Evolutionary conservation across 1,140 invertebrate genomes (phyloP), one percentile per base, ranked within the genome.

Genomic region (Pantala flavescens): DNA sequence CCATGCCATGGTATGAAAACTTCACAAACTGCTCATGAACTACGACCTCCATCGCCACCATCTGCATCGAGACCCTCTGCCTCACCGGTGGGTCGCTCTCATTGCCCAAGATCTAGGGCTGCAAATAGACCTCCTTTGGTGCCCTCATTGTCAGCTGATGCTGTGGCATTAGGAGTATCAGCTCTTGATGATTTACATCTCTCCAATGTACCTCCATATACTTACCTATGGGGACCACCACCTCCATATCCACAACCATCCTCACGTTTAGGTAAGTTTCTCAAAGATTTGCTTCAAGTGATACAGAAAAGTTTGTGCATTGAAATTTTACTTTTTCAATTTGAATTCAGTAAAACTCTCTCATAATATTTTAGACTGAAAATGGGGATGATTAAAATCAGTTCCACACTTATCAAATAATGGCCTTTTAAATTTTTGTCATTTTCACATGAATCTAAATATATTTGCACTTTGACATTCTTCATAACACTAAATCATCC

Each of bases 211-310:
- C 49, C 49, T 19, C 49, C 49, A 63, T 63, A 63, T 12, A 63
- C 23, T 3, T 79, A 81, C 72, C 77, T 90, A 19, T 91, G 90
- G 90, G 90, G 90, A 21, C 90, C 90, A 19, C 90, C 90, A 14
- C 90, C 90, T 1, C 90, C 90, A 0, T 91, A 91, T 79, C 90
- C 89, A 72, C 89, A 90, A 78, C 89, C 89, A 28, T 76, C 77
- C 0, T 80, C 80, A 24, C 24, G 43, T 23, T 71, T 76, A 0
- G 80, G 80, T 73, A 14, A 63, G 49, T 21, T 12, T 19, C 2
- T 36, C 9, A 36, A 9, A 5, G 28, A 36, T 36, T 36, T 36
- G n/a, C n/a, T n/a, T n/a, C n/a, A n/a, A n/a, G n/a, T n/a, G n/a
- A n/a, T n/a, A n/a, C n/a, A n/a, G n/a, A n/a, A n/a, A n/a, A n/a